Conservation (phyloP, 2,113 vertebrate species). For the Lanius collurio region DNA sequence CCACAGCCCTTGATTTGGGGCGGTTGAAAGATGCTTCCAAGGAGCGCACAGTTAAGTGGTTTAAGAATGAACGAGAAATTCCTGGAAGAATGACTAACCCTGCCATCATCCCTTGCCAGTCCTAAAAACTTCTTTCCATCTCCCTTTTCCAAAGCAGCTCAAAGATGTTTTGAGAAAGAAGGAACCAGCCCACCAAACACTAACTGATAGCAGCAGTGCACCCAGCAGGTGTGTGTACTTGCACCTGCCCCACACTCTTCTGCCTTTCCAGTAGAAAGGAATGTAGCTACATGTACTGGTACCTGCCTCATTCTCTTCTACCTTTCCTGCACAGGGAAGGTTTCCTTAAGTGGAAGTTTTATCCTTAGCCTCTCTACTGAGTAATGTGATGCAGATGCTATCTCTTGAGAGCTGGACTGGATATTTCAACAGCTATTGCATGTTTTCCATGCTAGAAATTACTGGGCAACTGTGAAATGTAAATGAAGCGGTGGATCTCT, state of each 20-base stretch:
- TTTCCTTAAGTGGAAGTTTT: neutral
- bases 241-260: neutral
- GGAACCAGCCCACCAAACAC: neutral
- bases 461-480: neutral
- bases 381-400: neutral
- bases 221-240: neutral
- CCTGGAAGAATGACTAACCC: neutral
- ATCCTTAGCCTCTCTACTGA: neutral
- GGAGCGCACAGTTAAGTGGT: neutral
- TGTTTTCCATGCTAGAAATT: neutral
- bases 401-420: neutral
- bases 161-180: neutral
- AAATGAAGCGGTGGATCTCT: neutral
- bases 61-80: neutral
- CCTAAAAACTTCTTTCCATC: neutral
- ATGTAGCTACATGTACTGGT: neutral
- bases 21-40: neutral
- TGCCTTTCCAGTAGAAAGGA: neutral
- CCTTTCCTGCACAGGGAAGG: neutral
- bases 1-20: neutral
- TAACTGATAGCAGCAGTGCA: neutral
- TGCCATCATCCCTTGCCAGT: neutral
- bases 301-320: neutral
- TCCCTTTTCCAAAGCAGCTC: neutral
- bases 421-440: neutral